Conservation (phyloP, 2,888 invertebrate species). For the Dynastes hyllus region DNA sequence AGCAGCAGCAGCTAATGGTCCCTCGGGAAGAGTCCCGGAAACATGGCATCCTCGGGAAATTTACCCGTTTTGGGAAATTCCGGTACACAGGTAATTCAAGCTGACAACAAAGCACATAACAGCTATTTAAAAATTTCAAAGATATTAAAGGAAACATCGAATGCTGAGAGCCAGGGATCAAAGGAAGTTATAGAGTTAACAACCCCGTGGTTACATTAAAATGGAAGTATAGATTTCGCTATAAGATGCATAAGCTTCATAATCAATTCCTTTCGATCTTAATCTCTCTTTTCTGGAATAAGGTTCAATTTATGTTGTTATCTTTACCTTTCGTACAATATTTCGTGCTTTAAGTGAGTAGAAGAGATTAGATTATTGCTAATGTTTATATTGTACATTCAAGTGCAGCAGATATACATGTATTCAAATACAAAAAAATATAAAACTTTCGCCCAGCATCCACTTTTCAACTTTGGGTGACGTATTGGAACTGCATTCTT, state of each 20-base stretch:
- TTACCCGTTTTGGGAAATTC: constrained; percentile 60
- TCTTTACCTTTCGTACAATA: no score
- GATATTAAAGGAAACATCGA: constrained; percentile 33
- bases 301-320: background rate
- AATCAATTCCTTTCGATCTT: background rate
- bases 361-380: no score
- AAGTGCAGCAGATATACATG: no score
- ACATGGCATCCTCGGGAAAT: constrained; percentile 60
- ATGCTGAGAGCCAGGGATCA: background rate
- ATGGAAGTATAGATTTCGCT: background rate
- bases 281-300: background rate
- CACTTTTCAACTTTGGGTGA: no score
- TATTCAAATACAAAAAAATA: no score
- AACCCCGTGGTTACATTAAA: background rate
- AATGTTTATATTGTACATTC: no score
- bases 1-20: constrained; percentile 61
- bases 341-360: no score
- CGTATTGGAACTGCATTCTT: no score
- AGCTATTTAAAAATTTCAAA: constrained; percentile 55
- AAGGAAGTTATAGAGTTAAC: background rate
- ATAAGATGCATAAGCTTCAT: background rate
- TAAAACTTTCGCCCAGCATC: no score
- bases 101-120: constrained; percentile 57
- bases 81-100: constrained; percentile 60
- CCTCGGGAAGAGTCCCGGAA: constrained; percentile 60